Evolutionary conservation across 35 echinoderm and acorn worm species (phyloP).

Genomic region (Holothuria glaberrima): DNA sequence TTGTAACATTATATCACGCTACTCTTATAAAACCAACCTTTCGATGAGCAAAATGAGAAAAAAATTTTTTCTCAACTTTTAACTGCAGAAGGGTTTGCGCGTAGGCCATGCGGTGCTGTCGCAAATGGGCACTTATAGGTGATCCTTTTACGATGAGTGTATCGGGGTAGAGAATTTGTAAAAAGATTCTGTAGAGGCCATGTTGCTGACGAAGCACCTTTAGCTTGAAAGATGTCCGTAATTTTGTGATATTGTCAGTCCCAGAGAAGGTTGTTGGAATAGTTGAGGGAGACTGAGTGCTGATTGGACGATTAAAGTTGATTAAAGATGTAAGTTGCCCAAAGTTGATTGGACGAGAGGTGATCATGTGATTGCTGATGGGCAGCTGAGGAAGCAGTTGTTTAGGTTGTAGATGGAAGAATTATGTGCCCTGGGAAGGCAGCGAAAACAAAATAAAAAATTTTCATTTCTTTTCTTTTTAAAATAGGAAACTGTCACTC

Average conservation of each 20-base stretch:
- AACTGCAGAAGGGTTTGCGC: conserved; percentile 33
- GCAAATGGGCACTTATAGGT: conserved; percentile 13
- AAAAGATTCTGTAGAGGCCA: conserved; percentile 30
- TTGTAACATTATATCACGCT: too few species aligned
- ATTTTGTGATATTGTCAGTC: not conserved
- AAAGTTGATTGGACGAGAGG: conserved; percentile 61
- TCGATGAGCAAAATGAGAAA: conserved; percentile 22
- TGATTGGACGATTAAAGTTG: conserved; percentile 45
- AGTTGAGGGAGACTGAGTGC: conserved; percentile 15
- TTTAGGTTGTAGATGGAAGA: conserved; percentile 52
- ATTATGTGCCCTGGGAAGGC: conserved; percentile 47
- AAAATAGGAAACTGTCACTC: too few species aligned
- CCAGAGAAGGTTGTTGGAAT: conserved; percentile 33
- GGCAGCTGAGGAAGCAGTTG: conserved; percentile 39
- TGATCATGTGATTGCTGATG: conserved; percentile 54
- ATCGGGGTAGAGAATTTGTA: conserved; percentile 35
- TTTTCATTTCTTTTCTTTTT: not conserved
- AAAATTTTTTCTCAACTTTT: too few species aligned
- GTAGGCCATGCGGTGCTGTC: conserved; percentile 32
- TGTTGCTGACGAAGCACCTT: conserved; percentile 26
- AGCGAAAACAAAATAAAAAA: conserved; percentile 49
- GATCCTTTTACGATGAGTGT: conserved; percentile 15
- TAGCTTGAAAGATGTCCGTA: conserved; percentile 44
- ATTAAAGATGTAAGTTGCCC: conserved; percentile 35
- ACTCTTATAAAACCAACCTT: conserved; percentile 31